Evolutionary conservation across 2,113 vertebrate genomes (phyloP), one percentile per base, ranked within the genome.

Genomic region (Sander lucioperca): DNA sequence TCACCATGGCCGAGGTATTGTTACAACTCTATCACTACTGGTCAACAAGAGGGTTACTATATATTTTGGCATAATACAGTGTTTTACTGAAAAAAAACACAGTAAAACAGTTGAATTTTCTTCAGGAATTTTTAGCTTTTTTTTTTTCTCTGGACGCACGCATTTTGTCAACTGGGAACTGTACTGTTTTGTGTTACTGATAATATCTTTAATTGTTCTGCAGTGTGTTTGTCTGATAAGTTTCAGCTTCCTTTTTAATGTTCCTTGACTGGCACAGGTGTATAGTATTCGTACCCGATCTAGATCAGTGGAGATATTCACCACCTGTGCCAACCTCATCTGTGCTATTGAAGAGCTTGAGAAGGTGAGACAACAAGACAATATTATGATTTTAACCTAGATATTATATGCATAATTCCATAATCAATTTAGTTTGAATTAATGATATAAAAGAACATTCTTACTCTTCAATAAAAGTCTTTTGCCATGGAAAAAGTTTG

Each of bases 281-380:
- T 99, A 99, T 71, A 96, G 98, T 47, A 99, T 99, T 85, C 97
- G 98, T 58, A 99, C 98, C 0, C 96, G 98, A 36, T 97, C 98
- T 0, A 96, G 98, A 71, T 97, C 98, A 1, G 98, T 99, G 85
- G 98, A 99, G 94, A 99, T 99, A 54, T 99, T 99, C 72, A 99
- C 98, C 87, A 99, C 98, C 0, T 99, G 98, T 96, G 98, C 98
- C 85, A 99, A 99, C 84, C 97, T 99, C 92, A 97, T 99, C 91
- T 99, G 97, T 93, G 98, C 97, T 86, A 99, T 99, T 93, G 98
- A 99, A 79, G 97, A 98, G n/a, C 16, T 99, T 43, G 98, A 99
- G 92, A 99, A 98, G 96, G 98, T 97, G 86, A 95, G 77, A 19
- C 6, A 39, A 16, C 0, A 19, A 65, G 13, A 63, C 21, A 5